These are phyloP conservation scores for Rapana venosa DNA, from an alignment of 2,888 invertebrate species.

Conservation along the genomic window DNA sequence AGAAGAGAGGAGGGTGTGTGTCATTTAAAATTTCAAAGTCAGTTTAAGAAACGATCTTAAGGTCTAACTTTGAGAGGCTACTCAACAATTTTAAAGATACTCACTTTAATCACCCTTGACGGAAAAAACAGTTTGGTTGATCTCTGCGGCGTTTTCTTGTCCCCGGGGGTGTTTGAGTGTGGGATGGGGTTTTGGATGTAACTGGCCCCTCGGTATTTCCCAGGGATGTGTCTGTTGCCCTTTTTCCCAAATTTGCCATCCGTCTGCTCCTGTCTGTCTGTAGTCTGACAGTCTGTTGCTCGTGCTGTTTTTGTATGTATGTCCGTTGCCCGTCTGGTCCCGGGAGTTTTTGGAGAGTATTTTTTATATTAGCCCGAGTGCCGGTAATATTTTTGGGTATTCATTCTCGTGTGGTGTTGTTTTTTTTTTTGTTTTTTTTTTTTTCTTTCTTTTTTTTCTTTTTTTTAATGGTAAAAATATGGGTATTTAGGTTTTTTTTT, in stretches of 20 bases:
- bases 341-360: too few relatives aligned
- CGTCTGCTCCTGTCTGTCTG: neutral
- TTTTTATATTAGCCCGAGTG: too few relatives aligned
- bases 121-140: conserved; percentile 53
- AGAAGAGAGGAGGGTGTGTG: too few relatives aligned
- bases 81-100: too few relatives aligned
- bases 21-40: too few relatives aligned
- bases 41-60: too few relatives aligned
- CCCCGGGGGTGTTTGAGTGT: conserved; percentile 57
- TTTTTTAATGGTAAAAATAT: too few relatives aligned
- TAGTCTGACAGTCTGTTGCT: neutral
- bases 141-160: conserved; percentile 48
- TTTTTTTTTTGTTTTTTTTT: too few relatives aligned
- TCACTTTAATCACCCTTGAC: neutral
- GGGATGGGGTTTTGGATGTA: conserved; percentile 72
- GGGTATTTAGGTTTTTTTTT: too few relatives aligned
- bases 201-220: conserved; percentile 64
- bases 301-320: neutral
- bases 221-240: conserved; percentile 58
- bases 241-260: neutral
- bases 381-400: too few relatives aligned
- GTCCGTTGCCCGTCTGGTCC: neutral
- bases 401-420: too few relatives aligned
- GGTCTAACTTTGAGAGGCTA: neutral
- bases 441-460: too few relatives aligned